Evolutionary conservation across 1,140 invertebrate genomes (phyloP).

Genomic region (Daktulosphaira vitifoliae): DNA sequence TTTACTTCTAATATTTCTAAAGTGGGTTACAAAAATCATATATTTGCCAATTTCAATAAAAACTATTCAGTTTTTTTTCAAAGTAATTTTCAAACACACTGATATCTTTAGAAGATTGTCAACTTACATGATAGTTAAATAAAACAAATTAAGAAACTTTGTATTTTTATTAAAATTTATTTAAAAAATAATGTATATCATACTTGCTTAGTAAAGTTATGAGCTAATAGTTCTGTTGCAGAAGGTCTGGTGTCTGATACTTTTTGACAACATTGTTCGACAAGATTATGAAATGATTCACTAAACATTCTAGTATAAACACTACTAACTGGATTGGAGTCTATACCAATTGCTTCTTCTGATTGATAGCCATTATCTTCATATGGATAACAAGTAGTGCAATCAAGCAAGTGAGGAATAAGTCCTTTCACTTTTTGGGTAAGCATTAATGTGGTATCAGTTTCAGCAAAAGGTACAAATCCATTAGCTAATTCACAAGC

Average conservation of each 20-base stretch:
- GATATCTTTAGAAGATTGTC: no score
- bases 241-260: slow-evolving; percentile 56
- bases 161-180: no score
- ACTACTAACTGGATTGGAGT: slow-evolving; percentile 44
- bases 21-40: no score
- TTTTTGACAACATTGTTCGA: slow-evolving; percentile 58
- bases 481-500: slow-evolving; percentile 86
- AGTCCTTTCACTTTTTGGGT: slow-evolving; percentile 77
- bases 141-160: no score
- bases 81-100: no score
- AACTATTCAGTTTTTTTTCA: no score
- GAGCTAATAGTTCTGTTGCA: slow-evolving; percentile 55
- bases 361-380: slow-evolving; percentile 36
- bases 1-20: no score
- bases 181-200: no score
- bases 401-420: slow-evolving; percentile 66
- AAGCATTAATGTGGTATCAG: slow-evolving; percentile 75
- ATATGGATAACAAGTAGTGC: slow-evolving; percentile 52
- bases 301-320: slow-evolving; percentile 51
- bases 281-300: slow-evolving; percentile 64
- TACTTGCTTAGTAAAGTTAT: slow-evolving; percentile 65
- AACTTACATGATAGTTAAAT: no score
- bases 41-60: no score
- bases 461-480: slow-evolving; percentile 71
- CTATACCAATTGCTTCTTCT: slow-evolving; percentile 38